These are phyloP conservation scores for Drosophila tanythrix DNA, from an alignment of 2,888 invertebrate species.

Conservation along the genomic window DNA sequence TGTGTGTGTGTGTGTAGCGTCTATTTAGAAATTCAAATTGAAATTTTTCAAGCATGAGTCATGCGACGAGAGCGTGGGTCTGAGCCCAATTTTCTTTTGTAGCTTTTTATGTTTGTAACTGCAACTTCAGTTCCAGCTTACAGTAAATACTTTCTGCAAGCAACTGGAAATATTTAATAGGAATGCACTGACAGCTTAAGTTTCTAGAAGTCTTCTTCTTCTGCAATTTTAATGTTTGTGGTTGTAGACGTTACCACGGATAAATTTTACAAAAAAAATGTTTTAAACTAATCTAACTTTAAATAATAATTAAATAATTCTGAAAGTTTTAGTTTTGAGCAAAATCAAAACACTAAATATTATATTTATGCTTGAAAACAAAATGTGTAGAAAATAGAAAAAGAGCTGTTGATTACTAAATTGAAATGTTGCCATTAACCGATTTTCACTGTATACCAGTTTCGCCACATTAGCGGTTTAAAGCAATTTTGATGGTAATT, in stretches of 20 bases:
- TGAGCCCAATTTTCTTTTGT: constrained; percentile 36
- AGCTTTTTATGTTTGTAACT: constrained; percentile 7
- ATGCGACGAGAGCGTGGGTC: constrained; percentile 59
- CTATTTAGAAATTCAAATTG: constrained; percentile 78
- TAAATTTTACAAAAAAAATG: not conserved
- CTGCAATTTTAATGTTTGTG: not conserved
- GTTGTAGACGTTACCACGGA: not conserved
- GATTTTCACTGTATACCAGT: constrained; percentile 23
- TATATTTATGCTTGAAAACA: not conserved
- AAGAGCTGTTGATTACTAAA: not conserved
- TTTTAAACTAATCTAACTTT: not conserved
- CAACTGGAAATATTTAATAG: not conserved
- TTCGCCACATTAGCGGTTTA: constrained; percentile 36
- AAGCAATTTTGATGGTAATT: constrained; percentile 53
- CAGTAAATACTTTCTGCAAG: constrained; percentile 3
- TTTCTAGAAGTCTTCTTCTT: not conserved
- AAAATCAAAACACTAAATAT: not conserved
- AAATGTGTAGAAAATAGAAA: not conserved
- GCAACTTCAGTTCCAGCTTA: constrained; percentile 18
- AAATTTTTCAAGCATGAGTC: constrained; percentile 72
- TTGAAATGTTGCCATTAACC: constrained; percentile 17
- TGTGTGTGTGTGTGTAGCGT: constrained; percentile 52
- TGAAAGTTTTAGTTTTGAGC: not conserved
- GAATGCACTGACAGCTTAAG: not conserved
- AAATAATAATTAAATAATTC: not conserved